phyloP scores from a whole-genome alignment of 2,113 vertebrate genomes.

The Tretioscincus oriximinensis region DNA sequence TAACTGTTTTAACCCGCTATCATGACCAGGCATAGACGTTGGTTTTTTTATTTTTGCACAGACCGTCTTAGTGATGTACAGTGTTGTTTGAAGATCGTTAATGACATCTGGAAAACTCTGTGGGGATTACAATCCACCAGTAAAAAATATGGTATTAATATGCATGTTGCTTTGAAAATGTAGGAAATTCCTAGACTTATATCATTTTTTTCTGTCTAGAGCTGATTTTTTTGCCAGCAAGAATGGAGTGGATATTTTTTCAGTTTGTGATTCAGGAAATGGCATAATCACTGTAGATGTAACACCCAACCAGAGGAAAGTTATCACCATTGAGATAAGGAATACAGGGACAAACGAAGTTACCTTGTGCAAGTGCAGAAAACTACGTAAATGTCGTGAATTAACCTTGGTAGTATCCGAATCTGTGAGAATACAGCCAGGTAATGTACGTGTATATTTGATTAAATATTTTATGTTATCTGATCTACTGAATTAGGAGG shows the following conservation, averaged over 20 bases:
- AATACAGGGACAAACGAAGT: conserved; percentile 71
- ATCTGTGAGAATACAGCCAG: conserved; percentile 71
- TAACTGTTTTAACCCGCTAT: neutral
- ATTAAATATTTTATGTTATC: neutral
- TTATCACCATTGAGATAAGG: conserved; percentile 69
- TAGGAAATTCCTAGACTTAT: neutral
- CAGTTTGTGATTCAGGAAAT: conserved; percentile 39
- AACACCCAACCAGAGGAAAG: conserved; percentile 17
- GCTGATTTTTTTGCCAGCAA: conserved; percentile 73
- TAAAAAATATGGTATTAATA: neutral
- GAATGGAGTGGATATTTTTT: conserved; percentile 73
- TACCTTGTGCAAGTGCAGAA: conserved; percentile 73
- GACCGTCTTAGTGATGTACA: neutral
- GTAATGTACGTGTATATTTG: conserved; percentile 61
- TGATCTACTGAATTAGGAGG: neutral
- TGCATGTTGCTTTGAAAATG: neutral
- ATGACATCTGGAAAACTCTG: neutral
- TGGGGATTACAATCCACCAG: neutral
- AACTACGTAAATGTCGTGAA: conserved; percentile 41
- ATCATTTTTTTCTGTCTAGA: conserved; percentile 60
- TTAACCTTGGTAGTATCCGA: conserved; percentile 66
- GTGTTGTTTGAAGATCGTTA: neutral
- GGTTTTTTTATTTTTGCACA: neutral
- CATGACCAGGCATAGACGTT: neutral
- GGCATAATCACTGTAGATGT: conserved; percentile 74